Evolutionary conservation across 1,140 invertebrate species (phyloP).

Genomic region (Homalodisca vitripennis): DNA sequence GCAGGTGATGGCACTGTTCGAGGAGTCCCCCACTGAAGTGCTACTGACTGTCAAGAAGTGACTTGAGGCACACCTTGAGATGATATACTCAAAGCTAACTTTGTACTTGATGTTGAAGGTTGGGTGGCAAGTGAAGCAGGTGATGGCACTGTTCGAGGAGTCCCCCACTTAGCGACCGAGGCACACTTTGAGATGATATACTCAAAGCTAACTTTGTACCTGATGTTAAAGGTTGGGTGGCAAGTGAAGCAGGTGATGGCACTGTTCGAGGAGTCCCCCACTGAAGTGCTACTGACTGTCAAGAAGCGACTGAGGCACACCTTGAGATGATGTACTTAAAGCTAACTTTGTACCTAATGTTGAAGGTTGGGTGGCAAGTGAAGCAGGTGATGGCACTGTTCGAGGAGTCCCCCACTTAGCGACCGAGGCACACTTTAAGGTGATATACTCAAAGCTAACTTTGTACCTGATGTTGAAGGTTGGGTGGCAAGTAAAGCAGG

Average conservation of each 20-base stretch:
- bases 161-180: conserved; percentile 76
- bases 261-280: conserved; percentile 72
- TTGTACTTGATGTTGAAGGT: too few species aligned
- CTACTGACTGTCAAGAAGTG: conserved; percentile 81
- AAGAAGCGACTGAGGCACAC: conserved; percentile 83
- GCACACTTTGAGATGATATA: too few species aligned
- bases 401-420: conserved; percentile 73
- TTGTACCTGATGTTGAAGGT: too few species aligned
- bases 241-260: conserved; percentile 77
- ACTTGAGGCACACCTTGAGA: conserved; percentile 76
- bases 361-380: conserved; percentile 75
- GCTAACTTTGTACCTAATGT: too few species aligned
- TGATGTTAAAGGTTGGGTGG: conserved; percentile 76
- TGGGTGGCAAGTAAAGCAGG: conserved; percentile 81
- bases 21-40: conserved; percentile 77
- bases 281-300: conserved; percentile 77
- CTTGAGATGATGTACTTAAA: too few species aligned
- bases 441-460: too few species aligned
- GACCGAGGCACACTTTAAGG: conserved; percentile 80
- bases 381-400: conserved; percentile 77
- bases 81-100: too few species aligned
- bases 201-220: too few species aligned
- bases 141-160: conserved; percentile 74
- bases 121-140: conserved; percentile 81
- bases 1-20: conserved; percentile 73